Percentiles rank a stretch among this genome's conserved stretches.
Conservation (phyloP, 2,797 vertebrate genomes). For the Squalus acanthias region DNA sequence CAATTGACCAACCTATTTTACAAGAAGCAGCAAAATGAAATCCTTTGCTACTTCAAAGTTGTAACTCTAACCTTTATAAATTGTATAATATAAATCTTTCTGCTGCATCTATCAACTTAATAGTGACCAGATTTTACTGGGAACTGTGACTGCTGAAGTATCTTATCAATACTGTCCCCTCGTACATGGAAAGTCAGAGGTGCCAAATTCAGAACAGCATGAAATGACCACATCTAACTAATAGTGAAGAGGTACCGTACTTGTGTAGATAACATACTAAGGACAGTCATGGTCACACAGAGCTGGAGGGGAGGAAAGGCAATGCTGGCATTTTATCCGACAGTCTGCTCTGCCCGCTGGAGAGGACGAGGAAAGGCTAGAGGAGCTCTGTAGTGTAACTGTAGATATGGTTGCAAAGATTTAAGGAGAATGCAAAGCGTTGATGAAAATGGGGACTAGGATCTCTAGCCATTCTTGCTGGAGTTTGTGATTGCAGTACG, state of each 20-base stretch:
- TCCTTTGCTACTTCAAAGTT: not conserved
- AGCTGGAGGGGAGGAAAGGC: not conserved
- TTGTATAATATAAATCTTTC: not conserved
- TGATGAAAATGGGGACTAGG: not conserved
- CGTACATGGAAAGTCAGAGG: no score
- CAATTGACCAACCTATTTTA: not conserved
- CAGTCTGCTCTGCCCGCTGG: not conserved
- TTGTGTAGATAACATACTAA: not conserved
- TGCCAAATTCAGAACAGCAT: not conserved
- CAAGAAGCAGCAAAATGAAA: not conserved
- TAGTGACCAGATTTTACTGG: not conserved
- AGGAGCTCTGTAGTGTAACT: not conserved
- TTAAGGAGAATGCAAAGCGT: not conserved
- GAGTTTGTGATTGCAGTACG: not conserved
- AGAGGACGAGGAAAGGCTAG: not conserved
- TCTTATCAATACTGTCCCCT: not conserved
- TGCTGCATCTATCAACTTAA: not conserved
- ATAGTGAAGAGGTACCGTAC: not conserved
- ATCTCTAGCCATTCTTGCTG: not conserved
- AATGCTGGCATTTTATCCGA: not conserved
- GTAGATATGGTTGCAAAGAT: not conserved
- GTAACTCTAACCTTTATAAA: not conserved
- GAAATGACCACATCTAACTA: not conserved
- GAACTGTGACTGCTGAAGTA: not conserved
- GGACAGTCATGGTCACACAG: not conserved